phyloP scores from a whole-genome alignment of 2,113 vertebrate species.

The Eupsittula cactorum region DNA sequence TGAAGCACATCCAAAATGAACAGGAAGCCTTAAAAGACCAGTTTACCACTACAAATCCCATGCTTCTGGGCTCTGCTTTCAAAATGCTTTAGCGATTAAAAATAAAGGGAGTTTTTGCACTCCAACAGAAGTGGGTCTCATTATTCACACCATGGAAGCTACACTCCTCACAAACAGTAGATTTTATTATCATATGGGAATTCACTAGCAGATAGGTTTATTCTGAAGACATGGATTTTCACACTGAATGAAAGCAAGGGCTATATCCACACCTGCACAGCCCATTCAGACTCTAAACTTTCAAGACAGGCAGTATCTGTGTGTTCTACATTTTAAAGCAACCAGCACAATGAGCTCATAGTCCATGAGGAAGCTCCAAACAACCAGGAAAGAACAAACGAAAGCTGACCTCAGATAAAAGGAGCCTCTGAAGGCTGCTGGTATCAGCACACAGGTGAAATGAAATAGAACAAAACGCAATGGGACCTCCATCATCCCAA shows the following conservation, averaged over 20 bases:
- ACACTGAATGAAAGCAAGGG: neutral
- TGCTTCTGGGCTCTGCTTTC: neutral
- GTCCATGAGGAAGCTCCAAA: neutral
- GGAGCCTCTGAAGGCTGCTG: neutral
- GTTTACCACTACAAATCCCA: neutral
- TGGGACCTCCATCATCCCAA: neutral
- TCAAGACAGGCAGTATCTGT: neutral
- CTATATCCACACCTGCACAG: neutral
- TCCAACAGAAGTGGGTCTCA: neutral
- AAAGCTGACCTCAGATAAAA: neutral
- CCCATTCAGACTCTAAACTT: neutral
- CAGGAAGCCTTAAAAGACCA: slow-evolving; percentile 17
- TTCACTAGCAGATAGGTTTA: neutral
- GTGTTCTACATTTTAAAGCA: neutral
- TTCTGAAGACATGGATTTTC: neutral
- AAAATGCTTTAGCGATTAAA: slow-evolving; percentile 21
- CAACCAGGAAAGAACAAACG: neutral
- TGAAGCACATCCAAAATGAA: neutral
- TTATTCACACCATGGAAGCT: neutral
- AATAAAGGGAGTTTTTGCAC: neutral
- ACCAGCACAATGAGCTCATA: neutral
- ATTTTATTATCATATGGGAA: neutral
- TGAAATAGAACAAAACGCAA: neutral
- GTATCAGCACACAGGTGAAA: neutral
- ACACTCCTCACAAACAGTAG: neutral